A percentile compares a stretch with the other conserved stretches of the same genome.
Conservation (phyloP, 2,113 vertebrate species). For the Cariama cristata region DNA sequence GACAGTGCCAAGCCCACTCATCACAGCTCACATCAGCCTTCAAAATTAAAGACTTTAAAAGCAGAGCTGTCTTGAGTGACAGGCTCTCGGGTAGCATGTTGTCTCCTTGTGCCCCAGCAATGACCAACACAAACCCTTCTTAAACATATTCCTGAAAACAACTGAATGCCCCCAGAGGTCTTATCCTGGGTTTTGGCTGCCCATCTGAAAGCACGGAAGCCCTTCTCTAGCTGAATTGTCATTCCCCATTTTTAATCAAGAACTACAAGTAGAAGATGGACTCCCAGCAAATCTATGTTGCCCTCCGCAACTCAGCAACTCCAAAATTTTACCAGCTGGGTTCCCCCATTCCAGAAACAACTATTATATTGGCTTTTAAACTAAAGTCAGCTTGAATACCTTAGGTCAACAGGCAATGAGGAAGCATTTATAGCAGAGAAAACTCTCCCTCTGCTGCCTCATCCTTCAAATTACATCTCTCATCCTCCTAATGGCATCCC, state of each 20-base stretch:
- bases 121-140: not conserved
- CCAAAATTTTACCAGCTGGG: not conserved
- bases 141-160: not conserved
- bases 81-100: not conserved
- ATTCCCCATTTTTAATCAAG: not conserved
- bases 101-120: not conserved
- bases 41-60: not conserved
- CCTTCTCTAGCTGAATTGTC: not conserved
- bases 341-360: not conserved
- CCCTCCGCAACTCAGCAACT: not conserved
- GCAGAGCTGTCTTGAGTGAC: not conserved
- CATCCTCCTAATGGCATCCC: not conserved
- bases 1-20: not conserved
- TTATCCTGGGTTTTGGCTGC: not conserved
- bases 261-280: not conserved
- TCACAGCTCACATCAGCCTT: not conserved
- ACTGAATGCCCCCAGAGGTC: not conserved
- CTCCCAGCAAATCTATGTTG: not conserved
- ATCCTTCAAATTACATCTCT: slow-evolving; percentile 69
- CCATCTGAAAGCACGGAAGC: rapidly evolving
- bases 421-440: slow-evolving; percentile 59
- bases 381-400: not conserved
- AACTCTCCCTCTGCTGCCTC: slow-evolving; percentile 75
- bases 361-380: not conserved
- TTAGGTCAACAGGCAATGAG: slow-evolving; percentile 12